phyloP scores from a whole-genome alignment of 2,888 invertebrate genomes.

The Toxonevra muliebris region DNA sequence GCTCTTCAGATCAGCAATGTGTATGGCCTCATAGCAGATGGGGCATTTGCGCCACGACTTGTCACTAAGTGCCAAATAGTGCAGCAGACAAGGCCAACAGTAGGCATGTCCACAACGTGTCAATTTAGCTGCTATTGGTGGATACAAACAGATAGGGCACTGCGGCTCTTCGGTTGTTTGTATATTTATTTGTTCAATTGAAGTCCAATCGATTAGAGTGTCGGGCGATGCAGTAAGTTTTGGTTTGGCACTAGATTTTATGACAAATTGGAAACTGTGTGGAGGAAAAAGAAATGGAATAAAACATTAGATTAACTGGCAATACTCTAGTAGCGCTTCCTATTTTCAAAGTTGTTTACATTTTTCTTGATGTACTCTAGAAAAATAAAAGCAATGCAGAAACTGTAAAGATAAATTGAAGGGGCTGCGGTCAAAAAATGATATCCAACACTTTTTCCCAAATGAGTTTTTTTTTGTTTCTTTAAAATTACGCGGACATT shows the following conservation, averaged over 20 bases:
- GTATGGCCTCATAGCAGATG: slow-evolving; percentile 87
- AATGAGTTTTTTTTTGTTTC: no score
- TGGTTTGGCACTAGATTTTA: slow-evolving; percentile 79
- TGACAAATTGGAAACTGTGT: slow-evolving; percentile 92
- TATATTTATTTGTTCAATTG: slow-evolving; percentile 88
- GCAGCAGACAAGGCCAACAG: slow-evolving; percentile 95
- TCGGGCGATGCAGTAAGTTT: slow-evolving; percentile 84
- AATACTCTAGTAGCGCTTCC: no score
- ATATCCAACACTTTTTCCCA: no score
- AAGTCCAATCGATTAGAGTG: slow-evolving; percentile 88
- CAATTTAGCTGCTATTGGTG: slow-evolving; percentile 88
- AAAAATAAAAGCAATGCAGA: no score
- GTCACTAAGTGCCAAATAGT: slow-evolving; percentile 88
- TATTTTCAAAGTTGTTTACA: no score
- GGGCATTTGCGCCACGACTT: slow-evolving; percentile 87
- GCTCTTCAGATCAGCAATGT: slow-evolving; percentile 85
- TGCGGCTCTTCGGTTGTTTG: slow-evolving; percentile 74
- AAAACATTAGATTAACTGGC: neutral
- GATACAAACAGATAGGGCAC: slow-evolving; percentile 93
- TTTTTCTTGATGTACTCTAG: no score
- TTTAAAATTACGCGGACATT: no score
- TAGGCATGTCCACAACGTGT: slow-evolving; percentile 95
- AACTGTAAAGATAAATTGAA: no score
- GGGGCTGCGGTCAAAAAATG: no score
- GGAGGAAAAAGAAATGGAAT: slow-evolving; percentile 1